phyloP scores from a whole-genome alignment of 2,888 invertebrate genomes.

The Macrophya alboannulata region DNA sequence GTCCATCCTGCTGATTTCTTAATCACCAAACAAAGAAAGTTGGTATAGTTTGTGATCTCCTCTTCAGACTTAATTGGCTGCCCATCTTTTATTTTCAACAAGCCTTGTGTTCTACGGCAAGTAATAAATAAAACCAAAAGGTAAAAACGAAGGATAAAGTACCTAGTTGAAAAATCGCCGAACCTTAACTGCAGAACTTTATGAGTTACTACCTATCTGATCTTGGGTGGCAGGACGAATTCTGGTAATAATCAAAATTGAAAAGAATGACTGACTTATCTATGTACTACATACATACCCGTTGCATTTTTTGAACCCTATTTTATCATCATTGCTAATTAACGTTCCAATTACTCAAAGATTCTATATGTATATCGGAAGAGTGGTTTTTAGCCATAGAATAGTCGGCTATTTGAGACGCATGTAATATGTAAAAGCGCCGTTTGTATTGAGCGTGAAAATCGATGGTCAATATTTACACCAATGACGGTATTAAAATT shows the following conservation, averaged over 20 bases:
- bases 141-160: neutral
- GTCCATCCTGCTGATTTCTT: slow-evolving; percentile 4
- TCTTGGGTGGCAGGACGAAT: neutral
- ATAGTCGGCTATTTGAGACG: neutral
- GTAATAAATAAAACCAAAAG: neutral
- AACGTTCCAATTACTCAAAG: neutral
- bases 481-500: slow-evolving; percentile 40
- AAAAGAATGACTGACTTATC: neutral
- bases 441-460: slow-evolving; percentile 35
- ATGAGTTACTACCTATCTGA: neutral
- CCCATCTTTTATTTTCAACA: neutral
- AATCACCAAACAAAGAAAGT: slow-evolving; percentile 37
- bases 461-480: slow-evolving; percentile 54
- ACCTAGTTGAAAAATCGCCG: neutral
- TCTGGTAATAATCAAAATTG: neutral
- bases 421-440: slow-evolving; percentile 18
- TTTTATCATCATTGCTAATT: neutral
- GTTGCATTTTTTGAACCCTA: neutral
- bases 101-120: slow-evolving; percentile 5
- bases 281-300: neutral
- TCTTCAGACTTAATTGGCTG: slow-evolving; percentile 29
- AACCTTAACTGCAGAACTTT: slow-evolving; percentile 4
- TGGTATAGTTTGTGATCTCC: neutral
- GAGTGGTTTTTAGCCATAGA: neutral
- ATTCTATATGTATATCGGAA: neutral